Base-by-base conservation (phyloP, 1,140 invertebrate genomes). In the Cepaea nemoralis region DNA sequence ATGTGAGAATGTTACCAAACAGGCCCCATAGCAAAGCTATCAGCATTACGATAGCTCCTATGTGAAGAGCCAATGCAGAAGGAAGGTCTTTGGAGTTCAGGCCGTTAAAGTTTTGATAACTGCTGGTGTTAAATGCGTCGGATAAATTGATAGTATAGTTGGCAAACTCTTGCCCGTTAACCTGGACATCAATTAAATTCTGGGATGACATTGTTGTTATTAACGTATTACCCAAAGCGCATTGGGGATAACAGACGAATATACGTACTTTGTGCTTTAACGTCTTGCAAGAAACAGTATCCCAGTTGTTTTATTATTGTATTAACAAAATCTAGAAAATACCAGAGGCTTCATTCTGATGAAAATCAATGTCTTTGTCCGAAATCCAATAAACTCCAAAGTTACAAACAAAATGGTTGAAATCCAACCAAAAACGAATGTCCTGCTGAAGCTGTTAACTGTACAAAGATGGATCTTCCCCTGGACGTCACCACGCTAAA, bases 1-100 rank as follows among this genome's bases (percentile, higher is more conserved):
- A 86, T 0, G 89, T 86, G 0, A 89, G 77, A n/a, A 88, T 83
- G 77, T 89, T 90, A 42, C 86, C 88, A 78, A 88, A 87, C n/a
- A 90, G 66, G 12, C 89, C 89, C 71, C 84, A 84, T 19, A 89
- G 45, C 37, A 88, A 73, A 24, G 86, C 84, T 24, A 90, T 59
- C 10, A 87, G 74, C 89, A 90, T 90, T 0, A 90, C 85, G 31
- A 86, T 81, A 22, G 85, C 86, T 1, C 87, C 89, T 37, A 86
- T 86, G 77, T 88, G 86, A 33, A 90, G 83, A 8, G 87, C 87
- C 24, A 83, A 81, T 5, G 81, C 39, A 0, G 89, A 89, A 1
- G 88, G 89, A 12, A 83, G 84, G 0, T 69, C 67, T 16, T 73
- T 42, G 22, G 40, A 79, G n/a, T 16, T 67, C 3, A 37, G 31